Percentiles rank a stretch among this genome's conserved stretches.
Conservation (phyloP, 1,140 invertebrate genomes). For the Drosophila kanapiae region DNA sequence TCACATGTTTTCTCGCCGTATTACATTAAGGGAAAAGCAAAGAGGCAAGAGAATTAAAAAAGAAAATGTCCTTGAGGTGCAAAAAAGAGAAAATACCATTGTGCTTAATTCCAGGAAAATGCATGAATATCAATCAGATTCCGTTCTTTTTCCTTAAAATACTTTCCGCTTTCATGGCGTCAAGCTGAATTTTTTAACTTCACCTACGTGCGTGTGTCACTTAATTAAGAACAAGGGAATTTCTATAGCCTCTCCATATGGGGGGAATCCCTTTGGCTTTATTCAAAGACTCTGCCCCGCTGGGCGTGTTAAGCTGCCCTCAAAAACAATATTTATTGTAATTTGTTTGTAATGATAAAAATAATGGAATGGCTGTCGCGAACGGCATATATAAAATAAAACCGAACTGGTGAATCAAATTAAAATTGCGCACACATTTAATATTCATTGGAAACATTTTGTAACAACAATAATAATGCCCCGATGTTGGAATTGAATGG, state of each 20-base stretch:
- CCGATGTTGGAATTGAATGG: conserved; percentile 34
- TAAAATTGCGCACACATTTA: conserved; percentile 71
- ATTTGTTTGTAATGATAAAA: conserved; percentile 64
- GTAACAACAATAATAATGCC: conserved; percentile 73
- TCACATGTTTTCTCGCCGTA: not conserved
- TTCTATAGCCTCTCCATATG: not conserved
- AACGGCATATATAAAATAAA: conserved; percentile 39
- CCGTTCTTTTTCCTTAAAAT: not conserved
- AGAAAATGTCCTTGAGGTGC: not conserved
- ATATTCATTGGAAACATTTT: conserved; percentile 78
- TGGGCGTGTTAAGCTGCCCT: conserved; percentile 23
- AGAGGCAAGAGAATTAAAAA: not conserved
- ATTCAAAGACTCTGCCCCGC: not conserved
- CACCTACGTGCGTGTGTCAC: not conserved
- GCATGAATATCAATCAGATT: not conserved
- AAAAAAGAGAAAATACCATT: not conserved
- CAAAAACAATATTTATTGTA: conserved; percentile 73
- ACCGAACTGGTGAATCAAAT: conserved; percentile 39
- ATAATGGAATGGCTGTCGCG: conserved; percentile 29
- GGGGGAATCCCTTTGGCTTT: not conserved
- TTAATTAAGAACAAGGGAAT: conserved; percentile 23
- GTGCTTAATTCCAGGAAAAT: not conserved
- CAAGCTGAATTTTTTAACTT: not conserved
- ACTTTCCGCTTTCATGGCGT: not conserved
- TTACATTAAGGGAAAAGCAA: not conserved